Percentiles rank a stretch among this genome's conserved stretches.
Conservation (phyloP, 2,113 vertebrate species). For the Cavia porcellus region DNA sequence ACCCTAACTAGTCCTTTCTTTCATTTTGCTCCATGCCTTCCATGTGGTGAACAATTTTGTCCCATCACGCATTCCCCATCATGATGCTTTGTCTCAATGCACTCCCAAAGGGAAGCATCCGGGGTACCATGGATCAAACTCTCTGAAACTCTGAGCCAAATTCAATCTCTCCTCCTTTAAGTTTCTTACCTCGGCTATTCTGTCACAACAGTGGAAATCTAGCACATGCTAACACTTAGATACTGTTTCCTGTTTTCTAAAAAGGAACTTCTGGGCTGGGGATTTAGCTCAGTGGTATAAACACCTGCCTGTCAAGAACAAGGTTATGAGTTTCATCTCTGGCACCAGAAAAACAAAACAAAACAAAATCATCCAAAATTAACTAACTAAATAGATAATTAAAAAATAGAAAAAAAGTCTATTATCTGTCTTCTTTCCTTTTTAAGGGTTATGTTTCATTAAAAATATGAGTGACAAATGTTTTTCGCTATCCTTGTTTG, state of each 20-base stretch:
- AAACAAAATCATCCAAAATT: too few relatives aligned
- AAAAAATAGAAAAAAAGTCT: background rate
- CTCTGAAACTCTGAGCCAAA: background rate
- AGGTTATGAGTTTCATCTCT: too few relatives aligned
- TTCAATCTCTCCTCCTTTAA: background rate
- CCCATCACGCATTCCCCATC: too few relatives aligned
- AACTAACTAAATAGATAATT: too few relatives aligned
- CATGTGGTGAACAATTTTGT: background rate
- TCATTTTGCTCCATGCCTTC: background rate
- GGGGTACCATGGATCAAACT: background rate
- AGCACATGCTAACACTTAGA: background rate
- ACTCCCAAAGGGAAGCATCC: background rate
- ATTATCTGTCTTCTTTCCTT: background rate
- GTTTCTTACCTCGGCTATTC: background rate
- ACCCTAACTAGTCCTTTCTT: background rate
- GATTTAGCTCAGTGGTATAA: too few relatives aligned
- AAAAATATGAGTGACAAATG: background rate
- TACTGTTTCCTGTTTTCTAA: background rate
- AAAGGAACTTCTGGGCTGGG: background rate
- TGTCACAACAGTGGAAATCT: background rate
- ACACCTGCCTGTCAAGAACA: too few relatives aligned
- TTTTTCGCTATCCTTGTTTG: background rate
- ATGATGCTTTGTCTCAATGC: background rate
- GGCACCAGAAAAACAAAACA: too few relatives aligned
- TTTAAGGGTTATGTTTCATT: background rate